A percentile compares a stretch with the other conserved stretches of the same genome.
Evolutionary conservation across 2,888 invertebrate species (phyloP).

Genomic region (Andrena minutula): DNA sequence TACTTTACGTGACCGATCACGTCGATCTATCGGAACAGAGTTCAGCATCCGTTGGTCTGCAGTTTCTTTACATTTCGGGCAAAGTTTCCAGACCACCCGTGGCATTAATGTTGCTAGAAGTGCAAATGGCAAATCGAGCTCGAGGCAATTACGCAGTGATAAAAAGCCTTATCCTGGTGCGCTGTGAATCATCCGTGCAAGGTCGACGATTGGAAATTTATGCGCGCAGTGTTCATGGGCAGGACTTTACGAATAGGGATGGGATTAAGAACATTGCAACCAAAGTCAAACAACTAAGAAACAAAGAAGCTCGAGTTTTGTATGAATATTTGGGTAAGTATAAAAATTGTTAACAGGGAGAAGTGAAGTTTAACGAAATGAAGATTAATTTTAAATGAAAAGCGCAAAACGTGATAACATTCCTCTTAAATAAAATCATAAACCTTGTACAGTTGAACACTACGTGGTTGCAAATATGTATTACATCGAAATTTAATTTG

Average conservation of each 20-base stretch:
- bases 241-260: neutral
- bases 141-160: constrained; percentile 50
- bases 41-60: neutral
- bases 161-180: constrained; percentile 46
- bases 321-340: neutral
- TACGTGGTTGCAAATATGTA: too few relatives aligned
- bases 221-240: constrained; percentile 15
- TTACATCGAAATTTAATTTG: neutral
- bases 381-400: neutral
- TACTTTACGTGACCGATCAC: neutral
- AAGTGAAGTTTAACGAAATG: neutral
- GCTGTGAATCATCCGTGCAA: constrained; percentile 57
- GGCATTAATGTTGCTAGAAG: constrained; percentile 37
- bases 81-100: constrained; percentile 43
- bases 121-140: constrained; percentile 31
- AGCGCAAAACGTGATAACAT: neutral
- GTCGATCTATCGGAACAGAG: neutral
- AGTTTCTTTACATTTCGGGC: constrained; percentile 5
- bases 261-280: neutral
- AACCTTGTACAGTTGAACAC: too few relatives aligned
- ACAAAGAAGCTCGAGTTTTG: neutral
- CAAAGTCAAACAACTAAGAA: neutral
- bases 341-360: neutral
- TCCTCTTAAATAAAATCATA: too few relatives aligned
- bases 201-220: constrained; percentile 58